Conservation (phyloP, 2,888 invertebrate species). For the Trimorus sp. region DNA sequence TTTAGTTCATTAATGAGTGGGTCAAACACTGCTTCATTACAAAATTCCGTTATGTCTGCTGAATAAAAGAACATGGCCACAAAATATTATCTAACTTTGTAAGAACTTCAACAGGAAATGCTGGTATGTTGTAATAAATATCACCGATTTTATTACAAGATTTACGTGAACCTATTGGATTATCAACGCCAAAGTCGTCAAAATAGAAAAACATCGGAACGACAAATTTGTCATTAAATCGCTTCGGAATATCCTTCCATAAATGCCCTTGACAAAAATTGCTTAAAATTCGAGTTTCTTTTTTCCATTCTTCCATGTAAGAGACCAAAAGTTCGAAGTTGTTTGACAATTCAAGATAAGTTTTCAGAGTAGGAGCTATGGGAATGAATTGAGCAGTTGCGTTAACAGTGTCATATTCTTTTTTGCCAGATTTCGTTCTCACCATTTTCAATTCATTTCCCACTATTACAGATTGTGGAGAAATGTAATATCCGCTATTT, state of each 20-base stretch:
- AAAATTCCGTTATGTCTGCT: background rate
- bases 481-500: background rate
- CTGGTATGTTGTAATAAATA: slow-evolving; percentile 42
- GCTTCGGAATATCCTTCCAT: slow-evolving; percentile 20
- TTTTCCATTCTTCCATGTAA: slow-evolving; percentile 15
- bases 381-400: slow-evolving; percentile 29
- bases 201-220: slow-evolving; percentile 34
- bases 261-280: slow-evolving; percentile 43
- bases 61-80: slow-evolving; percentile 38
- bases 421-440: background rate
- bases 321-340: slow-evolving; percentile 13
- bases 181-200: slow-evolving; percentile 40
- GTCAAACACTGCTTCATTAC: slow-evolving; percentile 32
- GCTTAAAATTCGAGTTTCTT: background rate
- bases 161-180: slow-evolving; percentile 29
- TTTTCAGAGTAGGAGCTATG: slow-evolving; percentile 16
- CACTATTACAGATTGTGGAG: background rate
- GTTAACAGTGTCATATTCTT: background rate
- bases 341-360: slow-evolving; percentile 19
- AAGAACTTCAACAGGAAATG: slow-evolving; percentile 18
- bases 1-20: slow-evolving; percentile 44
- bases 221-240: slow-evolving; percentile 27
- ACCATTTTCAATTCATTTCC: background rate
- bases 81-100: slow-evolving; percentile 32
- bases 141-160: slow-evolving; percentile 37